Percentiles rank a stretch among this genome's conserved stretches.
Evolutionary conservation across 1,140 invertebrate species (phyloP).

Genomic region (Bombus soroeensis): DNA sequence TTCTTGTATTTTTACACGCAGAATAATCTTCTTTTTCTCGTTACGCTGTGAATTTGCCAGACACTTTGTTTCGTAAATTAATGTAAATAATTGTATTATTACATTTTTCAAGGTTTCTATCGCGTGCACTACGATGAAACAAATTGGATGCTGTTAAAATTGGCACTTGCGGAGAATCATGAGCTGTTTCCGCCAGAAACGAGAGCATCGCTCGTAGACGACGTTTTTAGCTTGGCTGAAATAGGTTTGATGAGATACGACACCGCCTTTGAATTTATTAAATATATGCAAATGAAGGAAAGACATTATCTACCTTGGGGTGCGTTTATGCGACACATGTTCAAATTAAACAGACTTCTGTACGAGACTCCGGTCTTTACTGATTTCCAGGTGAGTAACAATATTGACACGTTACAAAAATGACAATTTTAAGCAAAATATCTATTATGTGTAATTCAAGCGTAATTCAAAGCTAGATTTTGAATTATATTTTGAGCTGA

Average conservation of each 20-base stretch:
- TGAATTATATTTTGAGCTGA: too few relatives aligned
- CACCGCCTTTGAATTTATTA: conserved; percentile 85
- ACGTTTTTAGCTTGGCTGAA: conserved; percentile 83
- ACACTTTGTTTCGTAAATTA: neutral
- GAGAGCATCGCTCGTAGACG: conserved; percentile 85
- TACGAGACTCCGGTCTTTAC: conserved; percentile 69
- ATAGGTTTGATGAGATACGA: conserved; percentile 84
- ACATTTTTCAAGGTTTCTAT: conserved; percentile 83
- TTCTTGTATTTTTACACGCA: too few relatives aligned
- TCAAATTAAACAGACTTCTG: conserved; percentile 78
- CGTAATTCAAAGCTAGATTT: too few relatives aligned
- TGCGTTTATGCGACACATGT: conserved; percentile 82
- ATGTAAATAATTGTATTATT: neutral
- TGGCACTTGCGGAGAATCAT: conserved; percentile 79
- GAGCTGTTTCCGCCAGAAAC: conserved; percentile 82
- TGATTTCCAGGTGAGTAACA: conserved; percentile 24
- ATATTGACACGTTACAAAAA: neutral
- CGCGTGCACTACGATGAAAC: conserved; percentile 86
- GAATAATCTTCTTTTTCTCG: too few relatives aligned
- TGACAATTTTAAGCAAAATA: too few relatives aligned
- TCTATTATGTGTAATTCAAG: too few relatives aligned
- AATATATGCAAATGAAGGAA: conserved; percentile 85
- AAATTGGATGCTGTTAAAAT: conserved; percentile 85
- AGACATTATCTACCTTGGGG: conserved; percentile 85
- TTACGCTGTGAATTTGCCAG: too few relatives aligned